Base-by-base conservation (phyloP, 1,140 invertebrate genomes). In the Portunus trituberculatus region DNA sequence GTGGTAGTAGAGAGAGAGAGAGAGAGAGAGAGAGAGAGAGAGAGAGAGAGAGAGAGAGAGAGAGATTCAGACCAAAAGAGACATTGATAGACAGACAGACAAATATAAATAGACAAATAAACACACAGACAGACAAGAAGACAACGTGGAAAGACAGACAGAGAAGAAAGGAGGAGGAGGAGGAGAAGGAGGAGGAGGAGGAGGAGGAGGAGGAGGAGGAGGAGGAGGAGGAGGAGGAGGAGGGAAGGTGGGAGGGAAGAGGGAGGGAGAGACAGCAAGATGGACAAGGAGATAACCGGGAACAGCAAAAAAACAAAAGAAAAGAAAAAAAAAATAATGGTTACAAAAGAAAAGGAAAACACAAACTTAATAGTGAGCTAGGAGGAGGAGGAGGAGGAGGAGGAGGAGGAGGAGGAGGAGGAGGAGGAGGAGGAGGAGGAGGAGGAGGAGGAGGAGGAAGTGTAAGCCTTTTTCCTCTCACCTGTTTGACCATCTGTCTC, bases 1-100 rank as follows among this genome's bases (percentile, higher is more conserved):
- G 20, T 76, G 20, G 67, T 16, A n/a, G 67, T 76, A n/a, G 83
- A 86, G 83, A n/a, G 83, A 86, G 83, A n/a, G 83, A 86, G 83
- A n/a, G 83, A 86, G 83, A n/a, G 83, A 86, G 83, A n/a, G 83
- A 86, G 83, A n/a, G 83, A 86, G 83, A n/a, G 83, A 86, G 83
- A n/a, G 83, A 86, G 88, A 90, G 88, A 90, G 88, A 90, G 88
- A 46, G 88, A 90, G 88, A 46, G 88, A 46, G 28, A 90, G 16
- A 28, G 16, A n/a, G 28, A 52, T 28, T 16, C 31, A 29, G 20
- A 29, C 67, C 52, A 67, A 92, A 31, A 92, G 20, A 92, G 91
- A 45, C 87, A 46, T 39, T 59, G 52, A 59, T 20, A 59, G 20
- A 59, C 52, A 59, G 52, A 59, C 52, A 59, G 52, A 59, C 52